Evolutionary conservation across 1,140 invertebrate genomes (phyloP).

Genomic region (Oreohelix idahoensis): DNA sequence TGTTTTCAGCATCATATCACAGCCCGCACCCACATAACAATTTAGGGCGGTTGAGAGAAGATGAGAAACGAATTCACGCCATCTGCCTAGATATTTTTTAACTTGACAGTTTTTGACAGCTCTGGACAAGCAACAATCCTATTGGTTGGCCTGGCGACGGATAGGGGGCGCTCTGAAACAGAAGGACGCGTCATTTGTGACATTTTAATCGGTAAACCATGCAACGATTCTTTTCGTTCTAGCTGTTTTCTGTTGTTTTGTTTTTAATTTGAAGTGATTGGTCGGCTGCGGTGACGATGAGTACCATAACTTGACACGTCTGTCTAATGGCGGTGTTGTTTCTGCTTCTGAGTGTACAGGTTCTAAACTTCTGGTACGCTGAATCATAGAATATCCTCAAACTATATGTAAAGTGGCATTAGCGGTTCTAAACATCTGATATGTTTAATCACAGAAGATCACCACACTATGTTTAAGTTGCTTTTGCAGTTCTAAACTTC

Average conservation of each 20-base stretch:
- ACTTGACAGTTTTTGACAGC: background rate
- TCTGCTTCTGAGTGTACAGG: too few species aligned
- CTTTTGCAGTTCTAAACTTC: too few species aligned
- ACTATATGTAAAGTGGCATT: too few species aligned
- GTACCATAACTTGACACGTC: too few species aligned
- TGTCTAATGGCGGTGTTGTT: too few species aligned
- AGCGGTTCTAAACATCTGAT: too few species aligned
- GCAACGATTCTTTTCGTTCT: background rate
- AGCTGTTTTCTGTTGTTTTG: background rate
- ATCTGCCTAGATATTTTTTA: constrained; percentile 9
- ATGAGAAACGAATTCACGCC: background rate
- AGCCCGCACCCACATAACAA: background rate
- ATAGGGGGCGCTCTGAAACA: background rate
- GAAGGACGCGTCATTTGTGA: background rate
- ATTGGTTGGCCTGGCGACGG: background rate
- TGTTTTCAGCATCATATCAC: too few species aligned
- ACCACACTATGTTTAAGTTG: too few species aligned
- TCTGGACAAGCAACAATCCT: background rate
- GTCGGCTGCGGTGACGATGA: too few species aligned
- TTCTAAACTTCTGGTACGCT: too few species aligned
- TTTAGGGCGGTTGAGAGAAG: background rate
- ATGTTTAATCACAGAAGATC: too few species aligned
- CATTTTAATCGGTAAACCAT: background rate
- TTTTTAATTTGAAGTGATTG: background rate
- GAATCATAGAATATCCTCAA: too few species aligned